Conservation (phyloP, 2,113 vertebrate species). For the Pelecanoides urinatrix region DNA sequence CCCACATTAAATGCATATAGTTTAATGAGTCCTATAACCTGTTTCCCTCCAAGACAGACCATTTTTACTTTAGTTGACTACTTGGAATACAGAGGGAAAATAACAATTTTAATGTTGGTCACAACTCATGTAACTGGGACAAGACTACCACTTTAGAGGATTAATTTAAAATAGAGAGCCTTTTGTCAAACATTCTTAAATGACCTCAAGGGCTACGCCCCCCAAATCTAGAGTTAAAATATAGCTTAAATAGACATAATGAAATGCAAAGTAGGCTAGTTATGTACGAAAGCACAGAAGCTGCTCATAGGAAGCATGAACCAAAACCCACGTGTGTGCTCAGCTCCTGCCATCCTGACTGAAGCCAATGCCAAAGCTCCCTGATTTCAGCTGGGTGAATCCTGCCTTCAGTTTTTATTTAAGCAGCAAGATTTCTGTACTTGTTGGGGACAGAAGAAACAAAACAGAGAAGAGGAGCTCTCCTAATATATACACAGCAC, state of each 20-base stretch:
- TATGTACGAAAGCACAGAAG: neutral
- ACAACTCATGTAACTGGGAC: neutral
- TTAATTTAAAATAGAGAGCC: neutral
- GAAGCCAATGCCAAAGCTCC: neutral
- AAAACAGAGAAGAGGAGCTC: neutral
- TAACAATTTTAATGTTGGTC: neutral
- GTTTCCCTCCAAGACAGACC: neutral
- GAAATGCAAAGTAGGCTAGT: neutral
- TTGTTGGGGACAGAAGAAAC: neutral
- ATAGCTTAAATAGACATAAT: neutral
- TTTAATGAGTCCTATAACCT: neutral
- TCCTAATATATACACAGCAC: neutral
- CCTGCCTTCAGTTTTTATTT: neutral
- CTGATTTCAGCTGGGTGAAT: neutral
- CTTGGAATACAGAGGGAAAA: neutral
- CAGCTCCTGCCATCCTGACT: neutral
- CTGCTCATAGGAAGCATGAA: neutral
- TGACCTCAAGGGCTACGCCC: neutral
- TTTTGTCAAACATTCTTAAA: neutral
- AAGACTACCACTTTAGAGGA: neutral
- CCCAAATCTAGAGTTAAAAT: neutral
- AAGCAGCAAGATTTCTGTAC: neutral
- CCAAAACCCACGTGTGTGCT: accelerated
- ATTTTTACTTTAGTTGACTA: neutral
- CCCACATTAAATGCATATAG: neutral